Evolutionary conservation across 2,888 invertebrate species (phyloP).

Genomic region (Tetragonisca angustula): DNA sequence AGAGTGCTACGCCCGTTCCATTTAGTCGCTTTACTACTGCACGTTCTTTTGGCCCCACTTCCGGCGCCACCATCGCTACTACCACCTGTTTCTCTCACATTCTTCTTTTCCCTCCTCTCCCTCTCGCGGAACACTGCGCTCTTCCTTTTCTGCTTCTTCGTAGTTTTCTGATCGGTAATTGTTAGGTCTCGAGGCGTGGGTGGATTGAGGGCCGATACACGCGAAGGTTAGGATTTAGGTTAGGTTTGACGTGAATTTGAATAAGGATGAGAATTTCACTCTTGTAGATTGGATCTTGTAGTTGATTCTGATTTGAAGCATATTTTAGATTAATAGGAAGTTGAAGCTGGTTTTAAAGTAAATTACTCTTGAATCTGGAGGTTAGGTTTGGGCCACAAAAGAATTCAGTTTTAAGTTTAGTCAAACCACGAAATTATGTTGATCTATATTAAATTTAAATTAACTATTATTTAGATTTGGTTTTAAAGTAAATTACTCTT

Average conservation of each 20-base stretch:
- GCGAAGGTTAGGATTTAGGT: not conserved
- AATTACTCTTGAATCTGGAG: too few relatives aligned
- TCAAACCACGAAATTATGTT: too few relatives aligned
- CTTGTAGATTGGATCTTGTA: not conserved
- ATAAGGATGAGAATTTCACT: not conserved
- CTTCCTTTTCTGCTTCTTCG: not conserved
- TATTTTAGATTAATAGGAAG: not conserved
- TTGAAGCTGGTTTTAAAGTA: too few relatives aligned
- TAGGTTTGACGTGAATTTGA: not conserved
- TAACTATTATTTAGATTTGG: too few relatives aligned
- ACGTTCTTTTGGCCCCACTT: not conserved
- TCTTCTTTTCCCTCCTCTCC: not conserved
- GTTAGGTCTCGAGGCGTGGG: not conserved
- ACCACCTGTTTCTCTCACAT: not conserved
- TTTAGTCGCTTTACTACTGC: conserved; percentile 7
- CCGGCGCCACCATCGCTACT: not conserved
- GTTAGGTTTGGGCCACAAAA: too few relatives aligned
- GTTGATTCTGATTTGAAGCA: not conserved
- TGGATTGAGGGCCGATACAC: not conserved
- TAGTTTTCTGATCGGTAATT: not conserved
- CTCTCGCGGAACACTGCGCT: too few relatives aligned
- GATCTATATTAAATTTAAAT: too few relatives aligned
- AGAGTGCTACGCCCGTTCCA: not conserved
- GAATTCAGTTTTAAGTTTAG: too few relatives aligned
- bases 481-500: too few relatives aligned